Evolutionary conservation across 2,797 vertebrate species (phyloP).

Genomic region (Dicrostonyx torquatus): DNA sequence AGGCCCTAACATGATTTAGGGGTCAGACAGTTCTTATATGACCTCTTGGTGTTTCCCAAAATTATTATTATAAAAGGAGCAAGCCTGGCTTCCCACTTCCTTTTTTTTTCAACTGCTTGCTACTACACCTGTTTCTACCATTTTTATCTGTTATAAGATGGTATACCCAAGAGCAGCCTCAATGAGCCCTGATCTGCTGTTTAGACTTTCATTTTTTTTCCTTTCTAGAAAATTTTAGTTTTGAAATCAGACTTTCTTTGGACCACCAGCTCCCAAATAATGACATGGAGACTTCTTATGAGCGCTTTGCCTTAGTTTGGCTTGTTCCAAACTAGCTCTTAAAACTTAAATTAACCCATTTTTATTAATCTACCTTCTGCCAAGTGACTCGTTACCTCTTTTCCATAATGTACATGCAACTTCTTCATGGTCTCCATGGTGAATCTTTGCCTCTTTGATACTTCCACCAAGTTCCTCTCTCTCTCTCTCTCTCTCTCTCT

Average conservation of each 20-base stretch:
- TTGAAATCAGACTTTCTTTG: background rate
- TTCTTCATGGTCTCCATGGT: background rate
- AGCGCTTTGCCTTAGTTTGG: background rate
- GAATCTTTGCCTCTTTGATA: background rate
- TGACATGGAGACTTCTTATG: background rate
- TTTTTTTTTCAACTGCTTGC: background rate
- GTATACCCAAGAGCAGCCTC: background rate
- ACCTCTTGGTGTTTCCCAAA: background rate
- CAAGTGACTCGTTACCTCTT: background rate
- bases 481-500: background rate
- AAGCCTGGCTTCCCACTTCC: background rate
- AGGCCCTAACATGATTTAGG: too few relatives aligned
- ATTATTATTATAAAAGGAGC: background rate
- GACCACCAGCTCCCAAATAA: background rate
- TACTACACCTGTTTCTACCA: background rate
- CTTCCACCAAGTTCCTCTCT: background rate
- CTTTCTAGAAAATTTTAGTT: background rate
- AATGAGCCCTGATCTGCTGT: background rate
- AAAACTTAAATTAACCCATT: background rate
- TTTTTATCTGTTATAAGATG: too few relatives aligned
- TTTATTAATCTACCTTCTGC: background rate
- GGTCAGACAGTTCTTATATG: background rate
- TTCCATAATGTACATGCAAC: background rate
- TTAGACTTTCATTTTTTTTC: background rate
- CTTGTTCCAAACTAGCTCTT: background rate